Percentiles rank a stretch among this genome's conserved stretches.
These are phyloP conservation scores for Catostomus latipinnis DNA, from an alignment of 2,797 vertebrate genomes.

Conservation along the genomic window DNA sequence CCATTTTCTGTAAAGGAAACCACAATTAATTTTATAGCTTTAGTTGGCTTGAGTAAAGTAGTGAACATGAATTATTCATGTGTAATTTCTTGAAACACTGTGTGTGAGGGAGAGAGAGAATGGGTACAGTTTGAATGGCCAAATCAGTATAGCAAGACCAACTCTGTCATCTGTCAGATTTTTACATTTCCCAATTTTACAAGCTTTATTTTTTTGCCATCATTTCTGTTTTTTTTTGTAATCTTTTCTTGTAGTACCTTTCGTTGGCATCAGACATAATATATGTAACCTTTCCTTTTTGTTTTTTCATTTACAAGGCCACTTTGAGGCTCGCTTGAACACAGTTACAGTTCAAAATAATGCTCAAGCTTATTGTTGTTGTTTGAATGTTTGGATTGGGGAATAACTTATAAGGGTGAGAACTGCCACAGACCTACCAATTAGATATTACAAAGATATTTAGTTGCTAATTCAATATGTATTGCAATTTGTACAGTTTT, in stretches of 20 bases:
- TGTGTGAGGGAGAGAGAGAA: not conserved
- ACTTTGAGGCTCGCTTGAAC: not conserved
- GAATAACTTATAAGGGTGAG: not conserved
- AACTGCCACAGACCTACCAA: not conserved
- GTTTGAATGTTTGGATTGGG: not conserved
- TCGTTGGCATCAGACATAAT: not conserved
- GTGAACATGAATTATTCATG: constrained; percentile 51
- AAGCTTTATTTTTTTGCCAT: constrained; percentile 13
- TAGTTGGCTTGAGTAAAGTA: constrained; percentile 35
- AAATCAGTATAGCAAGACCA: constrained; percentile 19
- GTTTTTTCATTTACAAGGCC: not conserved
- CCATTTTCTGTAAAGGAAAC: constrained; percentile 29
- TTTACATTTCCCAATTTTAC: not conserved
- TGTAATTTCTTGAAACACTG: constrained; percentile 46
- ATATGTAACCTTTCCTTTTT: not conserved
- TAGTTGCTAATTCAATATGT: too few relatives aligned
- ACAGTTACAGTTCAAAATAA: not conserved
- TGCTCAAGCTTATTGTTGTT: too few relatives aligned
- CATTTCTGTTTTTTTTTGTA: not conserved
- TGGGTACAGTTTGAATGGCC: constrained; percentile 23
- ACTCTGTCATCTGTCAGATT: constrained; percentile 7
- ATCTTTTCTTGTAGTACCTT: not conserved
- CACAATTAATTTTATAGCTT: constrained; percentile 54
- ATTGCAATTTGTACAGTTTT: too few relatives aligned
- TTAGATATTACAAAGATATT: too few relatives aligned